Percentiles rank a stretch among this genome's conserved stretches.
Conservation (phyloP, 35 echinoderm and acorn worm genomes). For the Strongylocentrotus purpuratus region DNA sequence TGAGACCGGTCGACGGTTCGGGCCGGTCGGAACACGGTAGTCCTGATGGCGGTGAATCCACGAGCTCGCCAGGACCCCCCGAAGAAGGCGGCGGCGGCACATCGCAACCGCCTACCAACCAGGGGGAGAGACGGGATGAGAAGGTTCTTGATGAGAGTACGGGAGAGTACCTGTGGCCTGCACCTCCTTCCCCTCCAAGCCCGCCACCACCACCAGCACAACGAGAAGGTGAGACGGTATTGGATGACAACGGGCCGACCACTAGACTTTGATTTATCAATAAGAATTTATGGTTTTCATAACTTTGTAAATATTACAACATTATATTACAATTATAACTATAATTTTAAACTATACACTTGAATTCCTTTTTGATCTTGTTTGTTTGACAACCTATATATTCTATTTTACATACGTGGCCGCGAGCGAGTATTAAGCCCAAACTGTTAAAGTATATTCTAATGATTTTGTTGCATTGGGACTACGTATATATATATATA, state of each 20-base stretch:
- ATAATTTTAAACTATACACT: too few relatives aligned
- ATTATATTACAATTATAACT: background rate
- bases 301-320: background rate
- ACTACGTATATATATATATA: too few relatives aligned
- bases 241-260: background rate
- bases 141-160: conserved; percentile 25
- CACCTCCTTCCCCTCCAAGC: background rate
- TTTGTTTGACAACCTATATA: too few relatives aligned
- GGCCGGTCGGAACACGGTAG: conserved; percentile 34
- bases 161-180: conserved; percentile 14
- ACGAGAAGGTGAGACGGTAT: background rate
- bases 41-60: conserved; percentile 23
- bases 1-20: background rate
- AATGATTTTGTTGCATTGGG: too few relatives aligned
- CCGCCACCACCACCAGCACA: background rate
- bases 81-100: background rate
- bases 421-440: too few relatives aligned
- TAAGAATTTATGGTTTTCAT: background rate
- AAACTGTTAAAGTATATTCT: too few relatives aligned
- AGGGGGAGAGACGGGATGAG: background rate
- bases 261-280: background rate
- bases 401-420: too few relatives aligned
- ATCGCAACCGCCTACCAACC: background rate
- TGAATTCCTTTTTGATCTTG: too few relatives aligned
- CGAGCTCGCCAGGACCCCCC: background rate